A percentile compares a stretch with the other conserved stretches of the same genome.
Conservation (phyloP, 2,888 invertebrate species). For the Mactromeris polynyma region DNA sequence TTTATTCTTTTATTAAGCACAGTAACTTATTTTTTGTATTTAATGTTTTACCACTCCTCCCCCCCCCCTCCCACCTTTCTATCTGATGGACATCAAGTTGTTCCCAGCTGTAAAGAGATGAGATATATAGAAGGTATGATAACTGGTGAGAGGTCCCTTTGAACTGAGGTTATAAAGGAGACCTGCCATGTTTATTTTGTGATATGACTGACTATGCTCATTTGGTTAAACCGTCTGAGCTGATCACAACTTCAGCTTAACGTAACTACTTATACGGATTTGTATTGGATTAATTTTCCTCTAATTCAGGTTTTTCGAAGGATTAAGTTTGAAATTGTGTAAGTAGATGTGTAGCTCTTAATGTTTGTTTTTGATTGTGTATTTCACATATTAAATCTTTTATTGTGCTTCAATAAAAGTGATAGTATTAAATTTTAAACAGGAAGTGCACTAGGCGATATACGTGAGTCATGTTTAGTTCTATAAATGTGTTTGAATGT, state of each 20-base stretch:
- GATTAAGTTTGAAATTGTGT: slow-evolving; percentile 20
- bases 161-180: slow-evolving; percentile 42
- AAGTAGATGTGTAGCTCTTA: neutral
- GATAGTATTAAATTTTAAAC: neutral
- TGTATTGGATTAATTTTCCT: slow-evolving; percentile 9
- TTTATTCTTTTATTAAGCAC: neutral
- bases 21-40: neutral
- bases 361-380: neutral
- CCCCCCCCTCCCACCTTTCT: neutral
- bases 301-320: slow-evolving; percentile 6
- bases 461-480: slow-evolving; percentile 6
- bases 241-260: slow-evolving; percentile 12
- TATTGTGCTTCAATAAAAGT: neutral
- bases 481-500: neutral
- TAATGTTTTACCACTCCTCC: neutral
- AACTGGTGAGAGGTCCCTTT: slow-evolving; percentile 39
- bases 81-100: slow-evolving; percentile 18
- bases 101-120: slow-evolving; percentile 27
- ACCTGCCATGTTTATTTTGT: slow-evolving; percentile 47
- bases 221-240: neutral
- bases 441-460: neutral
- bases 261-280: slow-evolving; percentile 11
- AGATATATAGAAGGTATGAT: slow-evolving; percentile 38
- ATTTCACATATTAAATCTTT: neutral
- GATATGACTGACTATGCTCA: slow-evolving; percentile 27